Percentiles rank a stretch among this genome's conserved stretches.
Evolutionary conservation across 2,888 invertebrate genomes (phyloP).

Genomic region (Spilarctia lutea): DNA sequence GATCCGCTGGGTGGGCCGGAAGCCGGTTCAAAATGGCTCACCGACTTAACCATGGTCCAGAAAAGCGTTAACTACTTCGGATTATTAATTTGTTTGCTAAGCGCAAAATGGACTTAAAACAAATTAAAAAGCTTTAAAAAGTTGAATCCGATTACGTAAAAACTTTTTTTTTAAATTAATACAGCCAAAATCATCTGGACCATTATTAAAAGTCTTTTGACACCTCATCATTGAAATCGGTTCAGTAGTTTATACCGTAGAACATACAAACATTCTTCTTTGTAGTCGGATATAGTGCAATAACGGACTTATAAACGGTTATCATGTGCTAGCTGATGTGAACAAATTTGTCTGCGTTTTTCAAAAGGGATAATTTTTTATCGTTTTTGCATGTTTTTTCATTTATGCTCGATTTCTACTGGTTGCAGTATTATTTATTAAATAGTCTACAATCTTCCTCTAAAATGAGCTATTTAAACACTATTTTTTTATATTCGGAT

Average conservation of each 20-base stretch:
- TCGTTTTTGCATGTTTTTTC: neutral
- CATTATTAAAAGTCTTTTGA: no score
- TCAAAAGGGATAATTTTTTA: neutral
- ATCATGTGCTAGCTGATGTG: no score
- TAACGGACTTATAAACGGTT: no score
- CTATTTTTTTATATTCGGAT: neutral
- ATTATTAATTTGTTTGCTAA: neutral
- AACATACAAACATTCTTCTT: no score
- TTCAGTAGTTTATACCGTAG: no score
- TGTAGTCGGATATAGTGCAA: no score
- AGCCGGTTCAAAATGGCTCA: slow-evolving; percentile 49
- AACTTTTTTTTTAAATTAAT: no score
- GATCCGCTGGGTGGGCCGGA: slow-evolving; percentile 63
- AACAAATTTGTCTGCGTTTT: neutral
- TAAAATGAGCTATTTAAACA: neutral
- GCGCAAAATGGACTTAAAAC: no score
- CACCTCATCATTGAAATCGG: no score
- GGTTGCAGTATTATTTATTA: neutral
- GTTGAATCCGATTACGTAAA: no score
- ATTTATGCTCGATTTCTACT: neutral
- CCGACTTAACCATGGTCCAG: slow-evolving; percentile 26
- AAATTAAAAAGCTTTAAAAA: no score
- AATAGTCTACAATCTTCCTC: neutral
- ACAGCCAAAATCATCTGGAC: no score
- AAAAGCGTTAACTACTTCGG: slow-evolving; percentile 6